Base-by-base conservation (phyloP, 2,797 vertebrate genomes). In the Falco cherrug region DNA sequence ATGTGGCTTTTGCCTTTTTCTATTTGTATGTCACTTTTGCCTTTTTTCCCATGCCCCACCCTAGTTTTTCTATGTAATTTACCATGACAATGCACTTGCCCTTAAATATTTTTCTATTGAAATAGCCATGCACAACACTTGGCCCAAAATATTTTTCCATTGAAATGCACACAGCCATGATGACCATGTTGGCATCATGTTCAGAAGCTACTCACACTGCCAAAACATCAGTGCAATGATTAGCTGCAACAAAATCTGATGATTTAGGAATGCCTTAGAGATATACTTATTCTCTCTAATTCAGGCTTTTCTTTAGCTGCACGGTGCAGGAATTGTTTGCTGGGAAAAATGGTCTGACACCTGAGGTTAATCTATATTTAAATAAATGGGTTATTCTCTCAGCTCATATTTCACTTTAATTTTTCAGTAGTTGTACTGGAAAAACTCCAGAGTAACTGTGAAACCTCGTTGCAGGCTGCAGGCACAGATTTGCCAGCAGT, bases 361-460 rank as follows among this genome's bases (percentile, higher is more conserved):
- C 25, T 45, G 56, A 82, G 74, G 77, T 94, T 95, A 95, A 87
- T 84, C 80, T 90, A 77, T 87, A 88, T 95, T 94, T 95, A 84
- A 92, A 91, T 83, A 92, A 96, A 73, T 77, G 64, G 11, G 3
- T 90, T 96, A 90, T 94, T 93, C 67, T 96, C 70, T 89, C 74
- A 74, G 88, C 53, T 94, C 28, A 0, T 85, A 76, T 89, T 90
- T 94, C 78, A 79, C 53, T 87, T 95, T 93, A 56, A 61, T 89
- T 96, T 94, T 89, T 91, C 71, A 89, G 74, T 84, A 94, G 93
- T 89, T 87, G 65, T 68, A 57, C 93, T 94, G 90, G 88, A 95
- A 94, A 87, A 87, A 33, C 41, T 92, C 95, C 88, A 87, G 22
- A 88, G 80, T 67, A 84, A 61, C 75, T 90, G 84, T 53, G 84